These are phyloP conservation scores for Lymantria monacha DNA, from an alignment of 2,888 invertebrate species.

Conservation along the genomic window DNA sequence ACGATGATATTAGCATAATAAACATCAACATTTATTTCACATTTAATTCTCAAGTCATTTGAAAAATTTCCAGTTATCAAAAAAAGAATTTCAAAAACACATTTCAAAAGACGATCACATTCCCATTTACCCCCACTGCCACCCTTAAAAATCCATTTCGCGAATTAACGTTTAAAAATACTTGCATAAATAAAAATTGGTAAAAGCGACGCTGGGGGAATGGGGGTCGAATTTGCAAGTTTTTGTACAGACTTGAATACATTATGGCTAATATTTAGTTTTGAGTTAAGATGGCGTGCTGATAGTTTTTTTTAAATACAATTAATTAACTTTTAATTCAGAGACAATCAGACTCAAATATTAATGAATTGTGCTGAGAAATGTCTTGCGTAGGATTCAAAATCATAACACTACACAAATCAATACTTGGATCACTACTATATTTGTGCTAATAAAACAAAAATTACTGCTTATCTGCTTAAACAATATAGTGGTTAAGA, in stretches of 20 bases:
- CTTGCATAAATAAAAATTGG: conserved; percentile 57
- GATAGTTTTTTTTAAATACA: no score
- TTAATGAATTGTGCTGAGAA: no score
- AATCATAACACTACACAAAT: no score
- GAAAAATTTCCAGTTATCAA: conserved; percentile 5
- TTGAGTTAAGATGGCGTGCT: conserved; percentile 14
- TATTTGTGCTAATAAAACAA: no score
- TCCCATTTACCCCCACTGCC: conserved; percentile 23
- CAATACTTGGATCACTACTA: no score
- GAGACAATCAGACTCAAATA: no score
- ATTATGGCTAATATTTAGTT: conserved; percentile 59
- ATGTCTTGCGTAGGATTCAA: no score
- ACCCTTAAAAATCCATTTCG: conserved; percentile 61
- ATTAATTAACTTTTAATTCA: no score
- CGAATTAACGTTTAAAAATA: conserved; percentile 65
- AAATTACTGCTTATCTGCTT: no score
- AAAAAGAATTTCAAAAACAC: conserved; percentile 15
- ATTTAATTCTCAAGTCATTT: not conserved
- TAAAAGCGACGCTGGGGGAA: conserved; percentile 55
- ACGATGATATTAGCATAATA: no score
- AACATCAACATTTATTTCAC: no score
- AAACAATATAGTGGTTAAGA: no score
- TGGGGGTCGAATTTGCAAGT: conserved; percentile 36
- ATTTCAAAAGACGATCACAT: conserved; percentile 27
- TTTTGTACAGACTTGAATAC: conserved; percentile 48